These are phyloP conservation scores for Brachypalpus laphriformis DNA, from an alignment of 2,888 invertebrate species.

Conservation along the genomic window DNA sequence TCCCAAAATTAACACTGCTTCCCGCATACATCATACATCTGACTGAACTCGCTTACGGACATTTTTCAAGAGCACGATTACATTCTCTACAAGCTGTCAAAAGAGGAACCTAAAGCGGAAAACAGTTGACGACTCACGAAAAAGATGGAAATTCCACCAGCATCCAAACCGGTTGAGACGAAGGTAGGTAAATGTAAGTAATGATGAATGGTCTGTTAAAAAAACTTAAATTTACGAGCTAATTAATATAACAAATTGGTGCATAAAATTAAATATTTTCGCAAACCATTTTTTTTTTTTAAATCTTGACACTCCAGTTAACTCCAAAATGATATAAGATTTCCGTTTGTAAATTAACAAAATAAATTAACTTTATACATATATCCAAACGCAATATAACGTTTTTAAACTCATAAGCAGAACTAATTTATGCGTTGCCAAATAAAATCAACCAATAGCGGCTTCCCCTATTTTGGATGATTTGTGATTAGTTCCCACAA, in stretches of 20 bases:
- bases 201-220: neutral
- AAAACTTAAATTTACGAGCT: neutral
- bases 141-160: neutral
- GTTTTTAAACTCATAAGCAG: neutral
- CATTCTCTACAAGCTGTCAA: neutral
- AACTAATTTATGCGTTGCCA: constrained; percentile 16
- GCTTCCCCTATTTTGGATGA: constrained; percentile 1
- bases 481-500: constrained; percentile 14
- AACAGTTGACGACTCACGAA: neutral
- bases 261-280: neutral
- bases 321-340: neutral
- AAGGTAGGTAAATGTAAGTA: neutral
- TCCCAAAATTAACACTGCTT: neutral
- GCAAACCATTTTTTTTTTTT: neutral
- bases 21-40: neutral
- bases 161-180: neutral
- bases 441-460: neutral
- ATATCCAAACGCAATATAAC: neutral
- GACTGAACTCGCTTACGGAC: neutral
- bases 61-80: neutral
- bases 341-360: neutral
- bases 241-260: constrained; percentile 8
- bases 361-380: neutral
- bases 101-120: neutral
- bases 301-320: neutral